Evolutionary conservation across 37 sponge, comb jelly and placozoan species (phyloP), one percentile per base, ranked within the genome.

Genomic region (Tethya wilhelma): DNA sequence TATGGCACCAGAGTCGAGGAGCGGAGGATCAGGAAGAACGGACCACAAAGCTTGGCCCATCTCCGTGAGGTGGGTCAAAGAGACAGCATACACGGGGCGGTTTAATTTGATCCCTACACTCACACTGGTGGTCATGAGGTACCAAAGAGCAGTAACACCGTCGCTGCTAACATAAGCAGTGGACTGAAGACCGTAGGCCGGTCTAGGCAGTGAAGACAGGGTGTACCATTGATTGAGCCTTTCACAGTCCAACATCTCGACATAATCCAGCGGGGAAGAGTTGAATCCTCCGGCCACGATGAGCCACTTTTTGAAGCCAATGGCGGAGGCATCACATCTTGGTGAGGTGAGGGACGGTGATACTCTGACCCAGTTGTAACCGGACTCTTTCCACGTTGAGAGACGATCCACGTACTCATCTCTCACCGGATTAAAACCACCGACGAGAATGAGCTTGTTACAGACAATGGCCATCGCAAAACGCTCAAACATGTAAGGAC

Each of bases 231-330:
- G 64, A 19, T 42, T 19, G 0, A 34, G n/a, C 6, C 6, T 0
- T 8, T 59, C 75, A 4, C 25, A 11, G 59, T 84, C 78, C 30
- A 84, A 34, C 41, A 59, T 41, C 23, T 77, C 69, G 4, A 84
- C 85, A 0, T 14, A 32, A 23, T 63, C 42, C 59, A 84, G 70
- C 11, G 44, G 33, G 0, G 23, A 32, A 14, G 45, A 69, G 23
- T 77, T 59, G 33, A 56, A 76, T 4, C 85, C 85, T 31, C 85
- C 85, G 1, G 85, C 85, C 38, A 76, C 78, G n/a, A 76, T 57
- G 40, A 84, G 69, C 44, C 43, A 77, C 31, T 28, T 40, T 11
- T 28, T 57, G 38, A 59, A 77, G 6, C 59, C 78, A 1, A 77
- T 46, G 25, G 78, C 78, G 7, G 77, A 58, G 0, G 75, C 75